Conservation (phyloP, 2,888 invertebrate species). For the Rhodophaea formosa region DNA sequence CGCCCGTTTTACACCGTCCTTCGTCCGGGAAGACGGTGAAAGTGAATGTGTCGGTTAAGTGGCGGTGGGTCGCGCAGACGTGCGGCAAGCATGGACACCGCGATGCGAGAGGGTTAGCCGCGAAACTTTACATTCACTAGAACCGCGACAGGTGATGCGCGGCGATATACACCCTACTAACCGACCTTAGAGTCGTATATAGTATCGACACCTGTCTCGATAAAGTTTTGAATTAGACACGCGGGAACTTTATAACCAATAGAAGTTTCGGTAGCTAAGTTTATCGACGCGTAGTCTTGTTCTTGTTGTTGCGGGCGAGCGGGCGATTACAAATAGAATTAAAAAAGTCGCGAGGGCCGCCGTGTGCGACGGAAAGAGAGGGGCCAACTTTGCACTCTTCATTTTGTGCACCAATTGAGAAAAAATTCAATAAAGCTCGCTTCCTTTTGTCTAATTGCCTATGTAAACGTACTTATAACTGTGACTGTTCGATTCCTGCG, state of each 20-base stretch:
- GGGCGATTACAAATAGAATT: conserved; percentile 54
- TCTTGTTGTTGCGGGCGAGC: conserved; percentile 34
- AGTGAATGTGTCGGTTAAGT: conserved; percentile 55
- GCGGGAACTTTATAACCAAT: conserved; percentile 40
- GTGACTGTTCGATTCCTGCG: conserved; percentile 48
- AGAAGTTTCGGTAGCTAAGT: conserved; percentile 38
- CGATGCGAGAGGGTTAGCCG: conserved; percentile 59
- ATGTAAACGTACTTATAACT: conserved; percentile 64
- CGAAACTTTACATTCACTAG: conserved; percentile 64
- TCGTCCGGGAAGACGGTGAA: conserved; percentile 61
- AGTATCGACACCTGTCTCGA: conserved; percentile 29
- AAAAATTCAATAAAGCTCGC: conserved; percentile 77
- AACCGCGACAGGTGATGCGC: conserved; percentile 47
- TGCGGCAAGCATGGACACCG: conserved; percentile 43
- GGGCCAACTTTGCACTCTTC: conserved; percentile 67
- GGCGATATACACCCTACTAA: conserved; percentile 45
- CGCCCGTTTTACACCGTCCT: conserved; percentile 66
- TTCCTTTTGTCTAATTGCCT: conserved; percentile 77
- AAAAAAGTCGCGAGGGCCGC: conserved; percentile 55
- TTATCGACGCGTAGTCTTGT: conserved; percentile 28
- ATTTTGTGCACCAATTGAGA: conserved; percentile 74
- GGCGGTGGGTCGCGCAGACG: conserved; percentile 54
- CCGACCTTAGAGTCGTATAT: conserved; percentile 39
- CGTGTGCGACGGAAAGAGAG: conserved; percentile 63
- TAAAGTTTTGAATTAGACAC: conserved; percentile 54